Conservation (phyloP, 1,140 invertebrate genomes). For the Tetragnatha versicolor region DNA sequence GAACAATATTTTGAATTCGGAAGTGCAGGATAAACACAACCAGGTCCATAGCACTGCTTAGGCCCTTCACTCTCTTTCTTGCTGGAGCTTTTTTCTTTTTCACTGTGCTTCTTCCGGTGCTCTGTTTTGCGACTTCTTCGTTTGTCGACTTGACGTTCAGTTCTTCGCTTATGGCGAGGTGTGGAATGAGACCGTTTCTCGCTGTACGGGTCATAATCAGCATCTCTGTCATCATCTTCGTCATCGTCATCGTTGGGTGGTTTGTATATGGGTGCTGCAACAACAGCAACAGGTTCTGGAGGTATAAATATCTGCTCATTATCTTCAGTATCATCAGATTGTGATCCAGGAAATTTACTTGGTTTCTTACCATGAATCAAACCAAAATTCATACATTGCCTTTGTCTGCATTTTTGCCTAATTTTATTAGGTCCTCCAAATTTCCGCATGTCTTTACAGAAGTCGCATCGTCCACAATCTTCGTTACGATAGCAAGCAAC, state of each 20-base stretch:
- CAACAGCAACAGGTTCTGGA: not conserved
- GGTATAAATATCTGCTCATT: not conserved
- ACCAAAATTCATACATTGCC: conserved; percentile 67
- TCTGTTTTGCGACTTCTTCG: conserved; percentile 15
- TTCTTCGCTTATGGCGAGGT: conserved; percentile 14
- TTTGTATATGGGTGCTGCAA: not conserved
- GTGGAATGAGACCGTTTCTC: conserved; percentile 3
- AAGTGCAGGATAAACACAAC: conserved; percentile 79
- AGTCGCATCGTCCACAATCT: conserved; percentile 87
- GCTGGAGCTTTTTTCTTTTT: conserved; percentile 50
- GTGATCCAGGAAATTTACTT: not conserved
- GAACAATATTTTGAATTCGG: conserved; percentile 94
- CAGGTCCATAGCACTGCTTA: conserved; percentile 88
- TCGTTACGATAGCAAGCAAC: conserved; percentile 79
- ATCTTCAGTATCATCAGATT: conserved; percentile 36
- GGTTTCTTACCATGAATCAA: conserved; percentile 52
- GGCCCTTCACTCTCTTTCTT: conserved; percentile 50
- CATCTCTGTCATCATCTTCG: conserved; percentile 48
- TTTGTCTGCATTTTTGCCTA: conserved; percentile 69
- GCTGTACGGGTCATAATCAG: conserved; percentile 36
- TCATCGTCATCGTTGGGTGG: conserved; percentile 30
- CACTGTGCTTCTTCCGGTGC: conserved; percentile 41
- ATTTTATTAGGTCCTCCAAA: conserved; percentile 76
- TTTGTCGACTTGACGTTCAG: conserved; percentile 2
- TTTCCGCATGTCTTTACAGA: conserved; percentile 81